These are phyloP conservation scores for Epizoanthus fatuus DNA, from an alignment of 92 coral and sea anemone genomes.

Conservation along the genomic window DNA sequence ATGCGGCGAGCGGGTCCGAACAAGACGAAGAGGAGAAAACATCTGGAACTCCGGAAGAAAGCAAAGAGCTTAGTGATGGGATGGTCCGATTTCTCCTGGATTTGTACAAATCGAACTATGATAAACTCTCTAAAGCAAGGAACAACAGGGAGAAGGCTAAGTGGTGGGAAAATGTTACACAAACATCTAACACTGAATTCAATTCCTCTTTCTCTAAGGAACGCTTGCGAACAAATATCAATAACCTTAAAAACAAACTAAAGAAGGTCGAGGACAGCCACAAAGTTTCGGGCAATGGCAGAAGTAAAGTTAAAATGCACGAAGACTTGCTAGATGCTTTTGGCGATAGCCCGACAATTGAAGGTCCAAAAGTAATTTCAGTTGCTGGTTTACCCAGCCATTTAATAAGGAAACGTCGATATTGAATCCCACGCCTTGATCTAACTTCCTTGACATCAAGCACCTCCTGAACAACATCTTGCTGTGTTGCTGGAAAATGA, in stretches of 20 bases:
- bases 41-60: too few species aligned
- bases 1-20: too few species aligned
- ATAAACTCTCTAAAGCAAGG: background rate
- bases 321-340: conserved; percentile 33
- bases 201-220: background rate
- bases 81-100: background rate
- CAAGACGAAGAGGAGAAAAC: too few species aligned
- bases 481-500: too few species aligned
- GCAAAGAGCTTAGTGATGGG: background rate
- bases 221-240: background rate
- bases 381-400: conserved; percentile 5
- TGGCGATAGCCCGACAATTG: conserved; percentile 1
- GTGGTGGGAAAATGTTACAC: background rate
- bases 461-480: too few species aligned
- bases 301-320: background rate
- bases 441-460: too few species aligned
- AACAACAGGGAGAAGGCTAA: background rate
- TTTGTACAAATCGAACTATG: background rate
- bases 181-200: background rate
- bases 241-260: too few species aligned
- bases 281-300: too few species aligned
- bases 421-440: too few species aligned
- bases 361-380: conserved; percentile 7
- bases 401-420: too few species aligned
- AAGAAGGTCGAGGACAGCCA: too few species aligned